Evolutionary conservation across 2,797 vertebrate genomes (phyloP).

Genomic region (Catamblyrhynchus diadema): DNA sequence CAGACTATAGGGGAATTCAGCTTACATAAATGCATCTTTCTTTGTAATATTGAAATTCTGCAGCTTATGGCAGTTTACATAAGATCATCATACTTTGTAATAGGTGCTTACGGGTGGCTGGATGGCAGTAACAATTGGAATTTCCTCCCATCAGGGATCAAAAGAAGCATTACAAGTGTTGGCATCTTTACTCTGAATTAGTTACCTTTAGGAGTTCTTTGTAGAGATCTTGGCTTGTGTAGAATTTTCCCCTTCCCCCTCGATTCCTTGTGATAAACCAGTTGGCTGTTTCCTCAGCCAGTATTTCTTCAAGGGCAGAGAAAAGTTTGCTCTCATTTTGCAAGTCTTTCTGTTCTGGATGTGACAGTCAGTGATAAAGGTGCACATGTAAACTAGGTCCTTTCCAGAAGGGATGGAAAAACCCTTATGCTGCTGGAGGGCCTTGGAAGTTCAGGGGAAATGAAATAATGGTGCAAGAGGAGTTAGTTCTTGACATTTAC

Average conservation of each 20-base stretch:
- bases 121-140: constrained; percentile 7
- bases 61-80: background rate
- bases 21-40: background rate
- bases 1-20: background rate
- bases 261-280: background rate
- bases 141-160: background rate
- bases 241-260: background rate
- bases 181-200: background rate
- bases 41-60: background rate
- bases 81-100: background rate
- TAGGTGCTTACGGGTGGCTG: background rate
- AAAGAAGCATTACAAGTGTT: background rate
- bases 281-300: background rate
- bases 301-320: background rate
- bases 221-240: background rate
- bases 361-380: background rate
- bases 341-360: background rate
- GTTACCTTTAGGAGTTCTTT: background rate
- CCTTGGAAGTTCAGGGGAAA: background rate
- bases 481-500: background rate
- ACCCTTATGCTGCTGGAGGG: background rate
- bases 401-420: background rate
- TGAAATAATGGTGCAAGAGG: background rate
- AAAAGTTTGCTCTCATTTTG: background rate
- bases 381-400: background rate